A percentile compares a stretch with the other conserved stretches of the same genome.
Conservation (phyloP, 2,113 vertebrate genomes). For the Alexandromys fortis region DNA sequence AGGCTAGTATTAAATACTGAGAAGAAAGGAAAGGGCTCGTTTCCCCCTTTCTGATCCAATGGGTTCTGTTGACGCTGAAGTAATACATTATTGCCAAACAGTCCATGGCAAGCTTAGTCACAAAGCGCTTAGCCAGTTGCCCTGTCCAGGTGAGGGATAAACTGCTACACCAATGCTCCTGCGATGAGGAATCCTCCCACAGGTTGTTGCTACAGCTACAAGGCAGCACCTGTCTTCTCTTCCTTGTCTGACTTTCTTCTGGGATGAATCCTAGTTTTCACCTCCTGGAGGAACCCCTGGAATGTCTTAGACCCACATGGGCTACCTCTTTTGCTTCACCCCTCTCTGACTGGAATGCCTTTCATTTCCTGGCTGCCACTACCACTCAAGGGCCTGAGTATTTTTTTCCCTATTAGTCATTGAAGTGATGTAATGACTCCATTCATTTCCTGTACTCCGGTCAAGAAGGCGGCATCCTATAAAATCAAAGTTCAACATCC, state of each 20-base stretch:
- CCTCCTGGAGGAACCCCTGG: no score
- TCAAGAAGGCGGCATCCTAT: background rate
- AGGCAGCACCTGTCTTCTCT: background rate
- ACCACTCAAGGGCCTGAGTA: background rate
- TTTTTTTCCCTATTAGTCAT: background rate
- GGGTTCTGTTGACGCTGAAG: background rate
- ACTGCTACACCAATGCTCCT: background rate
- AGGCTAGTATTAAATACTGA: background rate
- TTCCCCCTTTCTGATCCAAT: background rate
- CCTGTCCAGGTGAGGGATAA: background rate
- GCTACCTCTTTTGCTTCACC: background rate
- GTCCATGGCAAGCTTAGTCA: background rate
- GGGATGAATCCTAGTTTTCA: no score
- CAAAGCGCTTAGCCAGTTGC: background rate
- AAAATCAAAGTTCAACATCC: background rate
- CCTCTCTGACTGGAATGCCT: background rate
- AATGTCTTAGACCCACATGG: no score
- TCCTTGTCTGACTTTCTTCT: no score
- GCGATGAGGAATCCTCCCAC: background rate
- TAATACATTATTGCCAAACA: background rate
- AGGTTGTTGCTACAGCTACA: background rate
- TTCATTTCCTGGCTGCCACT: slow-evolving; percentile 26
- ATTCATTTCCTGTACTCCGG: background rate
- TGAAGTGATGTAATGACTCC: background rate
- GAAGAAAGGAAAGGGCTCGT: background rate